These are phyloP conservation scores for Python bivittatus DNA, from an alignment of 2,113 vertebrate species.

Conservation along the genomic window DNA sequence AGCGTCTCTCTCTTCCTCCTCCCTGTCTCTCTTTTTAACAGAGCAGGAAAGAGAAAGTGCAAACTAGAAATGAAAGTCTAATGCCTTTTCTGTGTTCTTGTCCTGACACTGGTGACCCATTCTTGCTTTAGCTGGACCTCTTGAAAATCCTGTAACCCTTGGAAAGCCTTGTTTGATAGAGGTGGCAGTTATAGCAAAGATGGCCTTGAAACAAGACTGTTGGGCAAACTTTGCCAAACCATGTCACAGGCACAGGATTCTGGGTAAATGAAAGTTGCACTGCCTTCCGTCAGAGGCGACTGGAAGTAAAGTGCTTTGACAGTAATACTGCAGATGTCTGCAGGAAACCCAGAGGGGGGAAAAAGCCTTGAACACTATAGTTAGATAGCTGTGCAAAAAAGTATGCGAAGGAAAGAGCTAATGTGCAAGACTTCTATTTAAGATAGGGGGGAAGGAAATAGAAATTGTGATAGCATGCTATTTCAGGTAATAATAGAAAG, in stretches of 20 bases:
- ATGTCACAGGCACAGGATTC: slow-evolving; percentile 67
- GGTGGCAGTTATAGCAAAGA: slow-evolving; percentile 39
- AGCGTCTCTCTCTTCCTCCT: not conserved
- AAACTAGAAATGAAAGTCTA: slow-evolving; percentile 17
- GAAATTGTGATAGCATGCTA: slow-evolving; percentile 85
- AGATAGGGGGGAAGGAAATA: slow-evolving; percentile 82
- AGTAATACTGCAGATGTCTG: slow-evolving; percentile 81
- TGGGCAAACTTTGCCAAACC: slow-evolving; percentile 49
- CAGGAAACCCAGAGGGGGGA: slow-evolving; percentile 70
- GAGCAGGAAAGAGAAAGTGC: slow-evolving; percentile 17
- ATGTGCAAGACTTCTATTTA: slow-evolving; percentile 84
- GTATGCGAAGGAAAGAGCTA: slow-evolving; percentile 78
- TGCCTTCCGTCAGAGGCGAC: slow-evolving; percentile 76
- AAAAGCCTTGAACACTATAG: slow-evolving; percentile 69
- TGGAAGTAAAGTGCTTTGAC: slow-evolving; percentile 79
- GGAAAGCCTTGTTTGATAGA: slow-evolving; percentile 45
- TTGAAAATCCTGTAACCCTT: slow-evolving; percentile 34
- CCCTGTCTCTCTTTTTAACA: not conserved
- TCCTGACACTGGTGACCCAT: slow-evolving; percentile 41
- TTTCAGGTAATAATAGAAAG: slow-evolving; percentile 86
- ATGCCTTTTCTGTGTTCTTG: slow-evolving; percentile 22
- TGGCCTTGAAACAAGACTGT: slow-evolving; percentile 55
- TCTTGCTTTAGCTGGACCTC: slow-evolving; percentile 36
- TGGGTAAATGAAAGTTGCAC: slow-evolving; percentile 72
- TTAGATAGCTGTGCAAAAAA: slow-evolving; percentile 80